phyloP scores from a whole-genome alignment of 2,888 invertebrate genomes.

The Phortica okadai region DNA sequence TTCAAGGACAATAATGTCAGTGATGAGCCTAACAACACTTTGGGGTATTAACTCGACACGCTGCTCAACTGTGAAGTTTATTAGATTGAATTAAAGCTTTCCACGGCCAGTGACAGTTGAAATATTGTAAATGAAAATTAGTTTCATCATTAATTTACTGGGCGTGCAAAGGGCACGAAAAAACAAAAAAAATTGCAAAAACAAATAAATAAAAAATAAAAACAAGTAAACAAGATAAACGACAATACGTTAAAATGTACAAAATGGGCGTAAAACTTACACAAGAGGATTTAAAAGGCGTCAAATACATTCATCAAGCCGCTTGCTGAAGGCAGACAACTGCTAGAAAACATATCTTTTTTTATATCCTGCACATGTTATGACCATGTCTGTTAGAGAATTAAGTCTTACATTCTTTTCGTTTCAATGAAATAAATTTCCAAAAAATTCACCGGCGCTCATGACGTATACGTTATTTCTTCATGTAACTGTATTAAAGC shows the following conservation, averaged over 20 bases:
- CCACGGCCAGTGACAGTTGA: neutral
- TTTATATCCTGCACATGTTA: neutral
- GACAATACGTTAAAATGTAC: neutral
- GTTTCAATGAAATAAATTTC: too few relatives aligned
- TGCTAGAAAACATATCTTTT: neutral
- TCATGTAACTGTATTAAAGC: too few relatives aligned
- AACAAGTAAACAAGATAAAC: neutral
- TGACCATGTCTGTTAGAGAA: too few relatives aligned
- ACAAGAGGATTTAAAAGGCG: neutral
- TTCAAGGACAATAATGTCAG: slow-evolving; percentile 6
- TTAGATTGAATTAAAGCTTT: slow-evolving; percentile 16
- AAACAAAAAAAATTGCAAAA: neutral
- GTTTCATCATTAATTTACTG: neutral
- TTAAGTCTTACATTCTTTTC: too few relatives aligned
- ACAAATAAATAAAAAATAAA: neutral
- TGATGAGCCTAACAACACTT: slow-evolving; percentile 6
- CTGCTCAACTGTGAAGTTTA: neutral
- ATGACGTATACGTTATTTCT: too few relatives aligned
- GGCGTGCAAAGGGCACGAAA: neutral
- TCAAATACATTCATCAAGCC: neutral
- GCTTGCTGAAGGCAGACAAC: neutral
- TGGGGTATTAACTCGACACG: slow-evolving; percentile 24
- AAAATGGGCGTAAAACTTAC: neutral
- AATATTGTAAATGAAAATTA: slow-evolving; percentile 11
- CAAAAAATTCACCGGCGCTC: too few relatives aligned